These are phyloP conservation scores for Eucidaris tribuloides DNA, from an alignment of 35 echinoderm and acorn worm genomes.

Conservation along the genomic window DNA sequence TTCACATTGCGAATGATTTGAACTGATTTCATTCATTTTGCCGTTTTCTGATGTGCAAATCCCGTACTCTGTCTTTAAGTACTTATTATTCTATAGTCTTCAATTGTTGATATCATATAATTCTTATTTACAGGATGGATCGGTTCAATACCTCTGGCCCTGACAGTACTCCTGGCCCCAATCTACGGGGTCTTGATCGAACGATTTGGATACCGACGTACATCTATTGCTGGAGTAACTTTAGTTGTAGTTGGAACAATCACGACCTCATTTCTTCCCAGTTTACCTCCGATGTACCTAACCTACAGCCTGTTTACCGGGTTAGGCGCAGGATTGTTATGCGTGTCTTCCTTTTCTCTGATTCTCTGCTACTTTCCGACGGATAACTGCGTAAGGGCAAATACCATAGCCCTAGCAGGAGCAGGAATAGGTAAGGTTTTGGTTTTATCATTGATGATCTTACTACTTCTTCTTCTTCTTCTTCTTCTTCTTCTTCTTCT, in stretches of 20 bases:
- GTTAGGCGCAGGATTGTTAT: not conserved
- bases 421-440: not conserved
- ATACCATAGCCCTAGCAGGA: not conserved
- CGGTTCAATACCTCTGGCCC: not conserved
- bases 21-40: too few relatives aligned
- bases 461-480: too few relatives aligned
- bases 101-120: too few relatives aligned
- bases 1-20: too few relatives aligned
- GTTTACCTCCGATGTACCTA: not conserved
- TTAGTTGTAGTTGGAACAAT: not conserved
- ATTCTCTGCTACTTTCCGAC: not conserved
- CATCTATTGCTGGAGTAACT: not conserved
- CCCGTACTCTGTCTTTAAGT: too few relatives aligned
- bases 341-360: not conserved
- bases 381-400: not conserved
- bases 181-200: not conserved
- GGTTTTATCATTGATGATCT: too few relatives aligned
- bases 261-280: not conserved
- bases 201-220: not conserved
- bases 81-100: too few relatives aligned
- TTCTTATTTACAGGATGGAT: too few relatives aligned
- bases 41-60: too few relatives aligned
- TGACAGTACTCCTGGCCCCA: not conserved
- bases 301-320: constrained; percentile 8
- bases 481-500: too few relatives aligned